phyloP scores from a whole-genome alignment of 2,113 vertebrate genomes.

The Aegotheles bennettii region DNA sequence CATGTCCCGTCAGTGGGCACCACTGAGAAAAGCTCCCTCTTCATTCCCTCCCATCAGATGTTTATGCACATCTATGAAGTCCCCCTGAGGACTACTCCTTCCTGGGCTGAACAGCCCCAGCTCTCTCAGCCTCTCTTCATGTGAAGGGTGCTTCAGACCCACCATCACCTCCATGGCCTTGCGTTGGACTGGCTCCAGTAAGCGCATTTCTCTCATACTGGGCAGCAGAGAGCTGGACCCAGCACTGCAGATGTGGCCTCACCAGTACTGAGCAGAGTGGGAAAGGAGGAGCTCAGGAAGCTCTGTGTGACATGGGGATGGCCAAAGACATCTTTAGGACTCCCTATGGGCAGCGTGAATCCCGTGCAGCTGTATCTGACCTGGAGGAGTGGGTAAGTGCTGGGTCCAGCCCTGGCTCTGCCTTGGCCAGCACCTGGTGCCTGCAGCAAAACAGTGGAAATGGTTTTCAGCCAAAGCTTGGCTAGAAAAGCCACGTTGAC shows the following conservation, averaged over 20 bases:
- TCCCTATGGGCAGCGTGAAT: not conserved
- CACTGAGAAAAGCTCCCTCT: too few relatives aligned
- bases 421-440: not conserved
- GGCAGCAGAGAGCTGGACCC: not conserved
- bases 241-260: too few relatives aligned
- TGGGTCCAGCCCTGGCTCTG: not conserved
- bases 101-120: too few relatives aligned
- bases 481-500: not conserved
- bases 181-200: not conserved
- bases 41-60: too few relatives aligned
- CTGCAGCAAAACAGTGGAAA: not conserved
- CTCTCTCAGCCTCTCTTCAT: not conserved
- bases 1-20: too few relatives aligned
- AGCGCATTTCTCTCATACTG: not conserved
- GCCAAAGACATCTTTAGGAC: not conserved
- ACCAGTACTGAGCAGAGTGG: not conserved
- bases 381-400: not conserved
- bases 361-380: not conserved
- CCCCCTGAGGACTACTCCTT: too few relatives aligned
- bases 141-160: not conserved
- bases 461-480: not conserved
- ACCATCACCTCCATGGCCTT: accelerated
- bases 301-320: not conserved
- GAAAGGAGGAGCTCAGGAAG: not conserved
- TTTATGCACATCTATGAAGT: too few relatives aligned